phyloP scores from a whole-genome alignment of 1,140 invertebrate species.

The Eufriesea mexicana region DNA sequence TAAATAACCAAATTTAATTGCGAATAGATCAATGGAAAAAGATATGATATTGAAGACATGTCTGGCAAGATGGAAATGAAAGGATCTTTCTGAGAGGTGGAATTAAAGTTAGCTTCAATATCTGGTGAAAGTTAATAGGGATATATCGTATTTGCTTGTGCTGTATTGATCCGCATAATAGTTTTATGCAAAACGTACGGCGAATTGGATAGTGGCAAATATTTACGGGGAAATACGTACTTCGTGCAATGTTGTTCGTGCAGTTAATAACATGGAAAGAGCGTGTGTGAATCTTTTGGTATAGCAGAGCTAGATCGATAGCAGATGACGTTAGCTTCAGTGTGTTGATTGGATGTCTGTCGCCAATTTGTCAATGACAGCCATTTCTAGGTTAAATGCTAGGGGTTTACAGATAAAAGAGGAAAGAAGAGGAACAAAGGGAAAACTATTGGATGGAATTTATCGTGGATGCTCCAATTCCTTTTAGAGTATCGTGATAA shows the following conservation, averaged over 20 bases:
- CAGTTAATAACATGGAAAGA: not conserved
- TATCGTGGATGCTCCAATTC: slow-evolving; percentile 14
- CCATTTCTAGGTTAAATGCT: slow-evolving; percentile 20
- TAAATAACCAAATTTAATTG: too few species aligned
- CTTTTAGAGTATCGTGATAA: not conserved
- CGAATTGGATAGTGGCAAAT: not conserved
- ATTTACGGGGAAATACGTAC: not conserved
- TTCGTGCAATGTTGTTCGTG: not conserved
- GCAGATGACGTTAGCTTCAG: slow-evolving; percentile 1
- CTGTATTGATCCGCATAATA: not conserved
- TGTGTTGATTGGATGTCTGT: slow-evolving; percentile 11
- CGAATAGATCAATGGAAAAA: too few species aligned
- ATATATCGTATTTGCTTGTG: not conserved
- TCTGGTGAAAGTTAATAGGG: not conserved
- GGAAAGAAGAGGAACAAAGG: not conserved
- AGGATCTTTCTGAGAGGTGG: too few species aligned
- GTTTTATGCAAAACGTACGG: not conserved
- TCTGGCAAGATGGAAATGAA: too few species aligned
- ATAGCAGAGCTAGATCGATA: slow-evolving; percentile 21
- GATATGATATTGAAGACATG: too few species aligned
- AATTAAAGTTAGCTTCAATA: not conserved
- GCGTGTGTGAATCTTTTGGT: not conserved
- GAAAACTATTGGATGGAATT: slow-evolving; percentile 3
- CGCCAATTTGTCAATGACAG: slow-evolving; percentile 51
- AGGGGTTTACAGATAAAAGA: slow-evolving; percentile 4